These are phyloP conservation scores for Serinus canaria DNA, from an alignment of 2,113 vertebrate genomes.

Conservation along the genomic window DNA sequence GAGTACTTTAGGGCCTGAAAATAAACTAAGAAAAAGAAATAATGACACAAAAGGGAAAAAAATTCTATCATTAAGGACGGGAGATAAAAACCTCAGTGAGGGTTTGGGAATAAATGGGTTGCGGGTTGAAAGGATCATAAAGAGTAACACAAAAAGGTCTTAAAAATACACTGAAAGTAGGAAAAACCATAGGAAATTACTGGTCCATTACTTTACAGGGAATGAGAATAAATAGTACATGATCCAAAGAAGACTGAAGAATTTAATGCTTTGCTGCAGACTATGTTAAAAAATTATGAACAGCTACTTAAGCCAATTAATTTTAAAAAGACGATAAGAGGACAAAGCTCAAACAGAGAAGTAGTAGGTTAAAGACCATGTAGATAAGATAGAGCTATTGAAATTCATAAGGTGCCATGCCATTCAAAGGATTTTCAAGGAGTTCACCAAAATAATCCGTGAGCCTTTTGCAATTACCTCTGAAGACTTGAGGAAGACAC, in stretches of 20 bases:
- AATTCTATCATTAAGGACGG: neutral
- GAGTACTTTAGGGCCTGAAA: neutral
- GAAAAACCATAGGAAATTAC: neutral
- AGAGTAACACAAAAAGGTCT: neutral
- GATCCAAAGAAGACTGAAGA: neutral
- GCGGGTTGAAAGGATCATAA: neutral
- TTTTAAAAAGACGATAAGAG: neutral
- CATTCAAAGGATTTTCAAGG: neutral
- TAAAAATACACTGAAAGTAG: neutral
- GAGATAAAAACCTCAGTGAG: neutral
- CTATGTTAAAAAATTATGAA: neutral
- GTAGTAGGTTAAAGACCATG: neutral
- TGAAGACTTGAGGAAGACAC: neutral
- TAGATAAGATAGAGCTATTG: conserved; percentile 4
- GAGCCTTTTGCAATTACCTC: neutral
- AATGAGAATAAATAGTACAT: neutral
- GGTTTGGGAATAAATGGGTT: conserved; percentile 11
- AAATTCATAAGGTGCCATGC: neutral
- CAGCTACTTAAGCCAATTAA: conserved; percentile 28
- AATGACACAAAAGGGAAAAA: neutral
- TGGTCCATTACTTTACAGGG: neutral
- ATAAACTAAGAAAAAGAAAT: conserved; percentile 35
- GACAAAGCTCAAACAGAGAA: conserved; percentile 15
- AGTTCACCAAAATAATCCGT: neutral
- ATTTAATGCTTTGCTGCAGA: neutral